A percentile compares a stretch with the other conserved stretches of the same genome.
Evolutionary conservation across 2,113 vertebrate genomes (phyloP).

Genomic region (Tychaedon coryphoeus): DNA sequence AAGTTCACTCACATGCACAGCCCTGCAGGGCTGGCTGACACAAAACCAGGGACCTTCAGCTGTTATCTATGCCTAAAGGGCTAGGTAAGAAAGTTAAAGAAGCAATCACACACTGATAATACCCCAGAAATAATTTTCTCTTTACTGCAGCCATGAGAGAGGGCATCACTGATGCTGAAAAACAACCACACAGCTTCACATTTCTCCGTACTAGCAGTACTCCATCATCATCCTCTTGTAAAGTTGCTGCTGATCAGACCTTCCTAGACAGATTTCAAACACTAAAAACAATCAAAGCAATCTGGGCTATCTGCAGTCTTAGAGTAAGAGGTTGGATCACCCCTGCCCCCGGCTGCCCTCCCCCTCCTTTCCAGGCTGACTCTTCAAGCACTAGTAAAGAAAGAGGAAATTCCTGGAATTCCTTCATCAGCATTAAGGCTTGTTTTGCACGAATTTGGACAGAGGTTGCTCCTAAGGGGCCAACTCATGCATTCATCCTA

Average conservation of each 20-base stretch:
- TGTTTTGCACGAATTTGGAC: constrained; percentile 54
- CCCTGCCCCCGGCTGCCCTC: not conserved
- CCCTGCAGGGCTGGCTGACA: not conserved
- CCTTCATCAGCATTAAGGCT: constrained; percentile 50
- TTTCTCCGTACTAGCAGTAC: not conserved
- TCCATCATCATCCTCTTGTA: not conserved
- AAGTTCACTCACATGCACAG: not conserved
- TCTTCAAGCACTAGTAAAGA: constrained; percentile 22
- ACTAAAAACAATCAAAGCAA: not conserved
- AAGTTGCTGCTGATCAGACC: not conserved
- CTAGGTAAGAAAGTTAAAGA: not conserved
- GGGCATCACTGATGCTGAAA: not conserved
- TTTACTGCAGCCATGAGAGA: not conserved
- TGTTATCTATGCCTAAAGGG: not conserved
- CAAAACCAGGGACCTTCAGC: not conserved
- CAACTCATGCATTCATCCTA: constrained; percentile 7
- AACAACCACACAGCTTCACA: not conserved
- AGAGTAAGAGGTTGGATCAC: not conserved
- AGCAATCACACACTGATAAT: not conserved
- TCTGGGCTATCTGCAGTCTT: not conserved
- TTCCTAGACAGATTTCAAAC: not conserved
- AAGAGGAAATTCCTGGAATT: constrained; percentile 69
- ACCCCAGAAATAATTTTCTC: not conserved
- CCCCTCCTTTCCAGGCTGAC: not conserved
- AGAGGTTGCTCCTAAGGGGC: constrained; percentile 18